Conservation (phyloP, 1,140 invertebrate species). For the Leptonema lineaticorne region DNA sequence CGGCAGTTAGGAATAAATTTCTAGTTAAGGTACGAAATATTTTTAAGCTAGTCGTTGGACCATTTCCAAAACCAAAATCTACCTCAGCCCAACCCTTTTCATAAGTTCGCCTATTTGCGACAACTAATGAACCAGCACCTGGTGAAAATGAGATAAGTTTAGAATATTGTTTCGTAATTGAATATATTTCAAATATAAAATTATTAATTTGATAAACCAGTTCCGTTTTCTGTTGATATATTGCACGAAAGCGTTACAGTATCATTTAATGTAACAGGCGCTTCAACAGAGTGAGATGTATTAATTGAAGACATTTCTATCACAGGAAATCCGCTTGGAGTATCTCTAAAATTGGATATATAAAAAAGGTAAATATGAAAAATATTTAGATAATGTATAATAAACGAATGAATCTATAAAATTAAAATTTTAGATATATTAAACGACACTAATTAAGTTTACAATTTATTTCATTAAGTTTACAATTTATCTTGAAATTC, state of each 20-base stretch:
- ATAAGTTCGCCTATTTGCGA: conserved; percentile 74
- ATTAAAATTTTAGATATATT: conserved; percentile 36
- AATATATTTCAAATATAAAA: too few species aligned
- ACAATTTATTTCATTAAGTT: too few species aligned
- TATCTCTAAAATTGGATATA: conserved; percentile 57
- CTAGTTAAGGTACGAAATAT: conserved; percentile 70
- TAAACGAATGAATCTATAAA: too few species aligned
- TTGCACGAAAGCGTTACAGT: conserved; percentile 79
- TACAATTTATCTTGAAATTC: too few species aligned
- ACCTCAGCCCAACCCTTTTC: conserved; percentile 83
- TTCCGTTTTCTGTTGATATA: conserved; percentile 84
- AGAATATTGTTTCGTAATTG: neutral
- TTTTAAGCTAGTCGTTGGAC: conserved; percentile 71
- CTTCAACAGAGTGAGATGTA: conserved; percentile 89
- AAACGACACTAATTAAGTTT: conserved; percentile 3
- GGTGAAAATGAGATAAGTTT: conserved; percentile 33
- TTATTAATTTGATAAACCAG: conserved; percentile 58
- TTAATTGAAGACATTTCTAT: conserved; percentile 91
- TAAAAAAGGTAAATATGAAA: neutral
- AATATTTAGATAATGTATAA: too few species aligned
- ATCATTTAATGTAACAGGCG: conserved; percentile 82
- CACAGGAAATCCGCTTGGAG: conserved; percentile 62
- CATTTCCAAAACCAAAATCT: conserved; percentile 77
- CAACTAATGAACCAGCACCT: conserved; percentile 72
- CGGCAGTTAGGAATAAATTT: conserved; percentile 71